Base-by-base conservation (phyloP, 92 coral and sea anemone species). In the Epizoanthus rinbou region DNA sequence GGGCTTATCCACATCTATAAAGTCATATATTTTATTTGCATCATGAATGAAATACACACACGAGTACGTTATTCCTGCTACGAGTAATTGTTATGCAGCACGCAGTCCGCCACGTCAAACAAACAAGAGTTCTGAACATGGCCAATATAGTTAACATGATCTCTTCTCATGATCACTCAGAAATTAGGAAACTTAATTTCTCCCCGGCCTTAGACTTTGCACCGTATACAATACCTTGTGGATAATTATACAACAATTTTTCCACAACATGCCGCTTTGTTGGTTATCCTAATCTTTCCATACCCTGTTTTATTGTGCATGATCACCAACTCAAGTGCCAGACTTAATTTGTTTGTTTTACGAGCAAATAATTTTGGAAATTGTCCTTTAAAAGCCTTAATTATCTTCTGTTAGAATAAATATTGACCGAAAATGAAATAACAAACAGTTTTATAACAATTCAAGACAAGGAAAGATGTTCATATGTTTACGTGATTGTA, bases 301-400 rank as follows among this genome's bases (percentile, higher is more conserved):
- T 23, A 35, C 11, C 24, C 14, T 21, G 69, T 64, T 24, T 47
- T 47, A 8, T 47, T 47, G 54, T 47, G 54, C 54, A 15, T 47
- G 54, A 47, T 64, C 28, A 28, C 14, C 35, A 64, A 64, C 69
- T 64, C 69, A 25, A 25, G 41, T 64, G 39, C 35, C 1, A 17
- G 18, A 14, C 69, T 24, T 64, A 64, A 64, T 64, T 64, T 64
- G 69, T 64, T 64, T 64, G 10, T 64, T 64, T 25, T 24, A 64
- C 69, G 69, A 23, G 69, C 41, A 64, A 64, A 64, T 64, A 33
- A 25, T 33, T 7, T 64, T 23, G 33, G 28, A 64, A 64, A 64
- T 23, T 23, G 35, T 28, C 69, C 7, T 28, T 16, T 10, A 23
- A 25, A 5, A 8, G 0, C 35, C 18, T 3, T 25, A 17, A 23